phyloP scores from a whole-genome alignment of 53 echinoderm and acorn worm genomes.

The Stichopus horrens region DNA sequence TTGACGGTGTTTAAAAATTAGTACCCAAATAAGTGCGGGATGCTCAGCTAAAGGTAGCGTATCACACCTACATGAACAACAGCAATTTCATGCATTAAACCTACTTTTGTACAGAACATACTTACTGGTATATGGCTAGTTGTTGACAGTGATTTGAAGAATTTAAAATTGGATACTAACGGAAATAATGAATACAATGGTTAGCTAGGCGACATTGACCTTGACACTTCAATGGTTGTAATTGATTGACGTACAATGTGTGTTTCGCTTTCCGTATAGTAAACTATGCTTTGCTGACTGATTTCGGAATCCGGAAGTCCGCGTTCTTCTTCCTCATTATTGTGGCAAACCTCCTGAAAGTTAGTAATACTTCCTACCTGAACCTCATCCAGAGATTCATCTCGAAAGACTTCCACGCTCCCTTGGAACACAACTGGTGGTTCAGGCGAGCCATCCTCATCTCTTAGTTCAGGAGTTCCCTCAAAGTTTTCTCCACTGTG shows the following conservation, averaged over 20 bases:
- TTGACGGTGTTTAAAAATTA: no score
- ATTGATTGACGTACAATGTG: background rate
- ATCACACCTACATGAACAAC: no score
- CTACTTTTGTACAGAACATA: no score
- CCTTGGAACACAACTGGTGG: conserved; percentile 20
- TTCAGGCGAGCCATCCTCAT: background rate
- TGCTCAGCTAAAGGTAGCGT: no score
- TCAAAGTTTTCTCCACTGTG: background rate
- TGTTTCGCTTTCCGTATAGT: background rate
- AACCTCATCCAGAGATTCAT: background rate
- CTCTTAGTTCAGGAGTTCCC: background rate
- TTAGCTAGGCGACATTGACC: background rate
- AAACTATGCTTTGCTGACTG: background rate
- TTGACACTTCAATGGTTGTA: background rate
- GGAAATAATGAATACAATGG: background rate
- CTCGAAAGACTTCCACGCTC: conserved; percentile 25
- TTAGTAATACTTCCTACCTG: background rate
- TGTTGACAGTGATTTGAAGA: no score
- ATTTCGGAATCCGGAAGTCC: background rate
- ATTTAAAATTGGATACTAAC: background rate
- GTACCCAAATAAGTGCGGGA: no score
- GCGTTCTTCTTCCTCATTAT: background rate
- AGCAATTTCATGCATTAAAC: no score
- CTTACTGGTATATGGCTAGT: no score
- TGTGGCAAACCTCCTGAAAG: conserved; percentile 15